A percentile compares a stretch with the other conserved stretches of the same genome.
Evolutionary conservation across 2,113 vertebrate species (phyloP).

Genomic region (Tenrec ecaudatus): DNA sequence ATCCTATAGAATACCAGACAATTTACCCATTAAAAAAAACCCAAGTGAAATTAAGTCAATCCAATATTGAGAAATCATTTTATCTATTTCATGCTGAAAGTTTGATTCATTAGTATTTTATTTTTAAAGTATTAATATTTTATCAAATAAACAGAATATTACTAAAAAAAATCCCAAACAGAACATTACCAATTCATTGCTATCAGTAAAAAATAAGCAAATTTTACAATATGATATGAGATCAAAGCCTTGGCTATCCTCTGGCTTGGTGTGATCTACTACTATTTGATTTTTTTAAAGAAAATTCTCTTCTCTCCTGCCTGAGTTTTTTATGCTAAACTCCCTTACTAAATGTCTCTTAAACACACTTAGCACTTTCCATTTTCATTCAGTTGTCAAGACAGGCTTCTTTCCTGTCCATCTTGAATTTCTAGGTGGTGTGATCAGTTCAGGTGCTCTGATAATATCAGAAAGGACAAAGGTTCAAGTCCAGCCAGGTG

Average conservation of each 20-base stretch:
- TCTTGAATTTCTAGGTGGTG: background rate
- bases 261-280: background rate
- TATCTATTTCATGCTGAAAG: background rate
- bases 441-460: background rate
- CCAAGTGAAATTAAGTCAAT: background rate
- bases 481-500: background rate
- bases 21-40: background rate
- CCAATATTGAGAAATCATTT: constrained; percentile 10
- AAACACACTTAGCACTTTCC: background rate
- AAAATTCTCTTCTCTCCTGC: background rate
- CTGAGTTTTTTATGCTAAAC: background rate
- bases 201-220: background rate
- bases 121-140: background rate
- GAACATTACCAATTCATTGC: background rate
- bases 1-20: background rate
- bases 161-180: background rate
- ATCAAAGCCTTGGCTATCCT: background rate
- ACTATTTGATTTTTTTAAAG: background rate
- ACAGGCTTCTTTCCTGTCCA: background rate
- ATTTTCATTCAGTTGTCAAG: background rate
- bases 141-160: background rate
- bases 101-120: background rate
- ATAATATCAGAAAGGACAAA: background rate
- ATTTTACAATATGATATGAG: background rate
- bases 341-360: background rate